Evolutionary conservation across 2,113 vertebrate genomes (phyloP), one percentile per base, ranked within the genome.

Genomic region (Anser cygnoides): DNA sequence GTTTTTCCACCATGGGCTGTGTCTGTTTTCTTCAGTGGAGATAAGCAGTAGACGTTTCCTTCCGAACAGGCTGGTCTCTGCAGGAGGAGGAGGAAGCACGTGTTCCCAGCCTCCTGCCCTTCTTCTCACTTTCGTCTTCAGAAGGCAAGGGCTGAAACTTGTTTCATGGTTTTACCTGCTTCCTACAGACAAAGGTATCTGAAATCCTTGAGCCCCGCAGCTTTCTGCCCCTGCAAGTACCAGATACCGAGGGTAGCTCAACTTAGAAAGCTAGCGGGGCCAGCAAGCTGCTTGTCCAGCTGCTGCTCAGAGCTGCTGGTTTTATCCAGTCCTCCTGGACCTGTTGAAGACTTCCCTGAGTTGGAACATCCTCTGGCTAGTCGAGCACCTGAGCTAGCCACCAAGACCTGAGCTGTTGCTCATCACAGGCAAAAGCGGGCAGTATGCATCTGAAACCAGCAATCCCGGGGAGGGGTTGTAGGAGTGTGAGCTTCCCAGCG

Each of bases 21-120:
- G 65, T 58, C 58, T 92, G 28, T 61, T 93, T 84, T 84, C 77
- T 73, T 37, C 54, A 73, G 31, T 5, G 67, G 58, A 93, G 92
- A 92, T 95, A 89, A 93, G 80, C 61, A 57, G 76, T 17, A 90
- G 90, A 58, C 31, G 0, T 95, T 96, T 93, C 88, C 86, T 94
- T 95, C 92, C 5, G 3, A 46, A 50, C 2, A 12, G 73, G 73
- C 80, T 62, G 77, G 54, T 65, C 35, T 79, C 61, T 58, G 50
- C 6, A 3, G 55, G 74, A 71, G 50, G 72, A 81, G 52, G 49
- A 84, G 72, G 90, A 94, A 93, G 44, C 67, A 65, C 79, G 26
- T 17, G 16, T 52, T 94, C 86, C 29, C 0, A 1, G 35, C 43
- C 46, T 86, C 33, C 19, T 19, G 79, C 76, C 57, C 86, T 90